A percentile compares a stretch with the other conserved stretches of the same genome.
Evolutionary conservation across 2,113 vertebrate species (phyloP).

Genomic region (Pongo abelii): DNA sequence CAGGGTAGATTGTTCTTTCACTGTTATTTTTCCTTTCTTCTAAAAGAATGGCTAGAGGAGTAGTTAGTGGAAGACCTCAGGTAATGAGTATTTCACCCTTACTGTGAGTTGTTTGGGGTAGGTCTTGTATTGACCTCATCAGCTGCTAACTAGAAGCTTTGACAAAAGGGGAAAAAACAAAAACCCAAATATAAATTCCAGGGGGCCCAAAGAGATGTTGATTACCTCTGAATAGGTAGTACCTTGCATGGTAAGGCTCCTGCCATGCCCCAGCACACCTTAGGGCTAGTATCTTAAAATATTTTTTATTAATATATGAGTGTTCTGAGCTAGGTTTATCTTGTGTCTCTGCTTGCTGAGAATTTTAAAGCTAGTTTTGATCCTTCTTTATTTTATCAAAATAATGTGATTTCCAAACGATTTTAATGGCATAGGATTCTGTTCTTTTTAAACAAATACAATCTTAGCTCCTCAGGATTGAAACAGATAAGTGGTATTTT

Average conservation of each 20-base stretch:
- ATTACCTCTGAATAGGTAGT: background rate
- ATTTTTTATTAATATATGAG: background rate
- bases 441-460: background rate
- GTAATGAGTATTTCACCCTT: background rate
- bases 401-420: slow-evolving; percentile 21
- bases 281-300: background rate
- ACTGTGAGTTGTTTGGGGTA: background rate
- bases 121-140: background rate
- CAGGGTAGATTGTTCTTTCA: background rate
- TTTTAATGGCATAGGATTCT: background rate
- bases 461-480: background rate
- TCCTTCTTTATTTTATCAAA: background rate
- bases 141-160: slow-evolving; percentile 7
- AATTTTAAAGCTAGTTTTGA: slow-evolving; percentile 24
- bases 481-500: slow-evolving; percentile 49
- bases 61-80: background rate
- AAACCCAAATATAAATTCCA: background rate
- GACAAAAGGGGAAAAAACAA: background rate
- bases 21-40: slow-evolving; percentile 8
- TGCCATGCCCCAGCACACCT: accelerated
- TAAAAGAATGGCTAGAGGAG: background rate
- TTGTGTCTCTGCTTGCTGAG: background rate
- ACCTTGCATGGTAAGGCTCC: background rate
- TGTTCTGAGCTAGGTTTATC: background rate
- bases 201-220: background rate